Evolutionary conservation across 2,797 vertebrate species (phyloP).

Genomic region (Oreonectes daqikongensis): DNA sequence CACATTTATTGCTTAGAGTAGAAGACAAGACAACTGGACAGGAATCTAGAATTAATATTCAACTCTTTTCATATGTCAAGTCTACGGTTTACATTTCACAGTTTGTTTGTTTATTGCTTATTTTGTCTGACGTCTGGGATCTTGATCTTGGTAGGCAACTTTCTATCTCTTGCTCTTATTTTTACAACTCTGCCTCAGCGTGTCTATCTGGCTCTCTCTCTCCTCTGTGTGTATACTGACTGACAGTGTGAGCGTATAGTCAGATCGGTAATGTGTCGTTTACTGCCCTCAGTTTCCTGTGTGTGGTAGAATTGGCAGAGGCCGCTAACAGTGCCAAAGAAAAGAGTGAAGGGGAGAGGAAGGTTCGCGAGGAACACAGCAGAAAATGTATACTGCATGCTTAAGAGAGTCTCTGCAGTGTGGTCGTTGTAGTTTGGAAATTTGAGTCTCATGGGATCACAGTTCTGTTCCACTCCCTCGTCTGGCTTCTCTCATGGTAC

Average conservation of each 20-base stretch:
- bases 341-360: constrained; percentile 27
- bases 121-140: background rate
- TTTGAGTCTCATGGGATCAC: constrained; percentile 48
- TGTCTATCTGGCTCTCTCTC: background rate
- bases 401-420: constrained; percentile 47
- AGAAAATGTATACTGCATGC: constrained; percentile 20
- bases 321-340: constrained; percentile 28
- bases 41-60: background rate
- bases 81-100: background rate
- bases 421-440: constrained; percentile 54
- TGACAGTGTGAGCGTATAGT: constrained; percentile 31
- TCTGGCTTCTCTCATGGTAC: constrained; percentile 57
- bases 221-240: constrained; percentile 30
- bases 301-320: constrained; percentile 48
- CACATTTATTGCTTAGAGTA: constrained; percentile 29
- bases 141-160: background rate
- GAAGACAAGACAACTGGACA: background rate
- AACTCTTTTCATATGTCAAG: background rate
- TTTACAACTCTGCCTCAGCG: constrained; percentile 5
- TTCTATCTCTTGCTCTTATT: background rate
- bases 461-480: constrained; percentile 56
- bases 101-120: background rate
- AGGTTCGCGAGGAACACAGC: constrained; percentile 15
- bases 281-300: constrained; percentile 52
- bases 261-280: constrained; percentile 42